Evolutionary conservation across 2,888 invertebrate species (phyloP).

Genomic region (Schizaphis graminum): DNA sequence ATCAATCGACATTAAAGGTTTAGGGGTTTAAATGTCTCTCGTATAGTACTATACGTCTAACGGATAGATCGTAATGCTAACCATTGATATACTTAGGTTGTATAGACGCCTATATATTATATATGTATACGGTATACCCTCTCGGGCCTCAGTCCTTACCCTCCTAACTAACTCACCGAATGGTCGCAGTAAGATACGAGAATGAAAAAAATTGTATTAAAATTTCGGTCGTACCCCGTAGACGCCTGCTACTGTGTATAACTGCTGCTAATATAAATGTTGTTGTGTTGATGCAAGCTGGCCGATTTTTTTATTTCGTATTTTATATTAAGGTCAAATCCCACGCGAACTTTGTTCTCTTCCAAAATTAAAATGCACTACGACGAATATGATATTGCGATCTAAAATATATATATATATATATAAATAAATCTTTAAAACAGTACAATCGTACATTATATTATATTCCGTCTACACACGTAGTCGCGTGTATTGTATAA

Average conservation of each 20-base stretch:
- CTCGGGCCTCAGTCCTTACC: neutral
- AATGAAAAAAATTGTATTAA: neutral
- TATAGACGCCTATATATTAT: neutral
- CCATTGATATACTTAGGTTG: neutral
- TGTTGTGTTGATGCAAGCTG: neutral
- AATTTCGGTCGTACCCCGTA: neutral
- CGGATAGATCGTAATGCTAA: neutral
- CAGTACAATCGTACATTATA: neutral
- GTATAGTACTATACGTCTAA: neutral
- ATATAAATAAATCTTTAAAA: neutral
- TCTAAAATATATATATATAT: neutral
- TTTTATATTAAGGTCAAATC: conserved; percentile 15
- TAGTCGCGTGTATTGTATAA: neutral
- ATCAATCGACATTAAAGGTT: neutral
- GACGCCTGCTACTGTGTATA: neutral
- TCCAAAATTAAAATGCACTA: conserved; percentile 13
- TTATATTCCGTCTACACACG: neutral
- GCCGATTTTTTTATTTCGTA: conserved; percentile 4
- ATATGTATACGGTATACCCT: neutral
- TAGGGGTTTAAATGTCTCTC: neutral
- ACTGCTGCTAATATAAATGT: neutral
- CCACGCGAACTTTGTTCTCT: neutral
- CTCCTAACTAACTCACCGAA: neutral
- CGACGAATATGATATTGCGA: neutral
- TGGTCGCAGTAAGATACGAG: neutral